Conservation (phyloP, 2,113 vertebrate genomes). For the Spheniscus mendiculus region DNA sequence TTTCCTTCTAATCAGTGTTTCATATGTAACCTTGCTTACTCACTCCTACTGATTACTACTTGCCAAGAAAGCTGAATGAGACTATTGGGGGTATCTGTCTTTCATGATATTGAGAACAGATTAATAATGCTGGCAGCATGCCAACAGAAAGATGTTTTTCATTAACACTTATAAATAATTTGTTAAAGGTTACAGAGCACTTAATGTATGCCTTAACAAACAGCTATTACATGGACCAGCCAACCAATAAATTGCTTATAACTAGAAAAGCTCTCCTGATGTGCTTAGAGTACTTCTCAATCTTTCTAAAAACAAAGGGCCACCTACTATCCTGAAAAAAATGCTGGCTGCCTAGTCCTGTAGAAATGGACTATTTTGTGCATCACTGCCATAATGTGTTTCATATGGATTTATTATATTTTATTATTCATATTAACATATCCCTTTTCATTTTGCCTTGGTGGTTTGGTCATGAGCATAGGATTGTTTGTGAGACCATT, state of each 20-base stretch:
- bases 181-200: neutral
- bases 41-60: neutral
- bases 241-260: neutral
- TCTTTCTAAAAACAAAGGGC: neutral
- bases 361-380: neutral
- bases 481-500: neutral
- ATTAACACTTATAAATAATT: constrained; percentile 19
- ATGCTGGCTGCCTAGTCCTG: neutral
- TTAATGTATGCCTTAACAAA: constrained; percentile 5
- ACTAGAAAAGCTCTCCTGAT: neutral
- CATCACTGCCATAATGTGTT: neutral
- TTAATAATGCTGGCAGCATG: constrained; percentile 8
- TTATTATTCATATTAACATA: neutral
- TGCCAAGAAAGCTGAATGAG: constrained; percentile 20
- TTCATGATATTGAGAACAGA: neutral
- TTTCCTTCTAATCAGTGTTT: constrained; percentile 51
- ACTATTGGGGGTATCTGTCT: neutral
- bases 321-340: neutral
- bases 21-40: constrained; percentile 15
- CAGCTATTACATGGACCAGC: neutral
- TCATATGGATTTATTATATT: neutral
- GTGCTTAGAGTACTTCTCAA: neutral
- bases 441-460: neutral
- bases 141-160: constrained; percentile 8
- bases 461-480: neutral